Evolutionary conservation across 2,888 invertebrate genomes (phyloP), one percentile per base, ranked within the genome.

Genomic region (Achlya flavicornis): DNA sequence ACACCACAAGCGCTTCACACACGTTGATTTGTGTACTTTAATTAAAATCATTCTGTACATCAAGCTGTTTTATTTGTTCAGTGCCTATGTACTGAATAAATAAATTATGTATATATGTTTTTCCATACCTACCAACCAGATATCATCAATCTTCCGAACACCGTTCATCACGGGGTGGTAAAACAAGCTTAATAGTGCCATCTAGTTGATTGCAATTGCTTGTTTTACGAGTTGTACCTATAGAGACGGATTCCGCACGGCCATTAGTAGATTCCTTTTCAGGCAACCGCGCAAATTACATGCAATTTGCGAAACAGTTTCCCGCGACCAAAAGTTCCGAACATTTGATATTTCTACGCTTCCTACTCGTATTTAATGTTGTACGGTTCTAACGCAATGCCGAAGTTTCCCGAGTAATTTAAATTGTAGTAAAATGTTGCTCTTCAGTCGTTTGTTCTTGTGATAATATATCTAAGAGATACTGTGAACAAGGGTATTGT

Each of bases 301-400:
- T 84, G 83, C 85, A 86, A 88, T 89, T 90, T 88, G 84, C 80
- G 78, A 76, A 85, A 86, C 83, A 79, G 83, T 83, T 83, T 83
- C 76, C 77, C 73, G 69, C 79, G 75, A 81, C 83, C 79, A 63
- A 84, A 86, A 88, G 78, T 85, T 89, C 82, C 72, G 76, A 78
- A 80, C 84, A 76, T 87, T 83, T 84, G 84, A 86, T 87, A 84
- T 85, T 85, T 83, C 81, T 80, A 73, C 72, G 66, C 66, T 70
- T 68, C 62, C 68, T 71, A 72, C 61, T 65, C 64, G 66, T 68
- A 70, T 72, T 72, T 72, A 72, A 74, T 72, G 68, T 66, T 64
- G 66, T 74, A 74, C 69, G 43, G 70, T 66, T 67, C 61, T 72
- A 71, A 75, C 71, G 69, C 67, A 73, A 73, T 73, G 61, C 62